Conservation (phyloP, 2,888 invertebrate species). For the Sinohyriopsis cumingii region DNA sequence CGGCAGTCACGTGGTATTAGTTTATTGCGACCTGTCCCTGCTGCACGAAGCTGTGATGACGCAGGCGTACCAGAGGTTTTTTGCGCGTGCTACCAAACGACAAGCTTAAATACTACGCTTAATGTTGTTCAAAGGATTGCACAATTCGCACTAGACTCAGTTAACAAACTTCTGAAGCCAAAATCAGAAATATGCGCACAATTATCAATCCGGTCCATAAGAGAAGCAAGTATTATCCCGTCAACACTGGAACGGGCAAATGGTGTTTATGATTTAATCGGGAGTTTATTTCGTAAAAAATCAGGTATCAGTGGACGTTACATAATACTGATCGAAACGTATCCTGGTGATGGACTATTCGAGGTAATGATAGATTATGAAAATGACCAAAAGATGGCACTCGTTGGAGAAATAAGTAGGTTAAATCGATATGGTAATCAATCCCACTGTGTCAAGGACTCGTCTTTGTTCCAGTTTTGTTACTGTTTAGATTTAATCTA, state of each 20-base stretch:
- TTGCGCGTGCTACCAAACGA: constrained; percentile 87
- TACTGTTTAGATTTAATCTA: constrained; percentile 10
- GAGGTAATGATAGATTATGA: constrained; percentile 82
- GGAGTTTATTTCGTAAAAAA: too few species aligned
- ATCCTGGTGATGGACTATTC: constrained; percentile 82
- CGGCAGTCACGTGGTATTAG: constrained; percentile 72
- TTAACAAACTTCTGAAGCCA: constrained; percentile 79
- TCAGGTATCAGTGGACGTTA: constrained; percentile 62
- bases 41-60: constrained; percentile 81
- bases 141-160: constrained; percentile 77
- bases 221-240: too few species aligned
- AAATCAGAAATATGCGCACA: too few species aligned
- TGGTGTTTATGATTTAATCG: too few species aligned
- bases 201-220: too few species aligned
- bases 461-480: constrained; percentile 28
- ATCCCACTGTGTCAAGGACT: constrained; percentile 65
- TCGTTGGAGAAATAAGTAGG: constrained; percentile 77
- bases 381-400: constrained; percentile 70
- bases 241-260: too few species aligned
- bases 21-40: constrained; percentile 83
- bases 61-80: constrained; percentile 87
- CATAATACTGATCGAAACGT: constrained; percentile 78
- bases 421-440: constrained; percentile 71
- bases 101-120: constrained; percentile 76
- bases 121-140: constrained; percentile 76